phyloP scores from a whole-genome alignment of 2,797 vertebrate species.

The Phalloptychus januarius region DNA sequence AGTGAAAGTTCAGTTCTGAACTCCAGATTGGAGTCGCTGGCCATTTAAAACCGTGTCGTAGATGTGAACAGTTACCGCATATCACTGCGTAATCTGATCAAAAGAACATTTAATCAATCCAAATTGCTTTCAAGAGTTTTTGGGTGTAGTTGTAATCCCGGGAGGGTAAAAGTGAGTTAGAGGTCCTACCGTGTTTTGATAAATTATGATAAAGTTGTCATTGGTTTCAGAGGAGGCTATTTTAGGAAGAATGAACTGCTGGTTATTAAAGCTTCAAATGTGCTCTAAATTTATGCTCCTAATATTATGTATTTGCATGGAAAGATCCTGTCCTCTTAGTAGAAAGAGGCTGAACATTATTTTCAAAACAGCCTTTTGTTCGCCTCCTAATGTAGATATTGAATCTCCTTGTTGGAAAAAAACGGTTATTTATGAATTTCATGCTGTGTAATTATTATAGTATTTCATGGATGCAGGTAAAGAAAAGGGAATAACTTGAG shows the following conservation, averaged over 20 bases:
- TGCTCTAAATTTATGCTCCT: not conserved
- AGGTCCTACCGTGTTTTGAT: slow-evolving; percentile 9
- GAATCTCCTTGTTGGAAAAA: not conserved
- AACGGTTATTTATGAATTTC: not conserved
- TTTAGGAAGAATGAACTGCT: not conserved
- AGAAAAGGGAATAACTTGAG: not conserved
- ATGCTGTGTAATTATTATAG: not conserved
- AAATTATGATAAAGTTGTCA: slow-evolving; percentile 10
- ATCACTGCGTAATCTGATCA: slow-evolving; percentile 42
- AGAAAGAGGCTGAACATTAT: not conserved
- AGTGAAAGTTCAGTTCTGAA: slow-evolving; percentile 7
- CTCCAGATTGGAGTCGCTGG: slow-evolving; percentile 17
- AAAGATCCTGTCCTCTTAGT: not conserved
- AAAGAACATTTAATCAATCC: slow-evolving; percentile 38
- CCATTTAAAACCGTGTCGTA: not conserved
- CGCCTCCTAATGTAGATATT: not conserved
- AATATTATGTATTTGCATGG: not conserved
- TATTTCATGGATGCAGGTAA: not conserved
- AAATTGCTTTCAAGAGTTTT: slow-evolving; percentile 34
- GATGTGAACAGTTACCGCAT: slow-evolving; percentile 10
- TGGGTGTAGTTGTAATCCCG: slow-evolving; percentile 7
- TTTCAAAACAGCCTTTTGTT: not conserved
- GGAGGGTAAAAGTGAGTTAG: not conserved
- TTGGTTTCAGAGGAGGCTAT: slow-evolving; percentile 14
- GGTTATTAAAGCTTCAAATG: not conserved